A percentile compares a stretch with the other conserved stretches of the same genome.
phyloP scores from a whole-genome alignment of 2,113 vertebrate species.

The Hemibagrus wyckioides region DNA sequence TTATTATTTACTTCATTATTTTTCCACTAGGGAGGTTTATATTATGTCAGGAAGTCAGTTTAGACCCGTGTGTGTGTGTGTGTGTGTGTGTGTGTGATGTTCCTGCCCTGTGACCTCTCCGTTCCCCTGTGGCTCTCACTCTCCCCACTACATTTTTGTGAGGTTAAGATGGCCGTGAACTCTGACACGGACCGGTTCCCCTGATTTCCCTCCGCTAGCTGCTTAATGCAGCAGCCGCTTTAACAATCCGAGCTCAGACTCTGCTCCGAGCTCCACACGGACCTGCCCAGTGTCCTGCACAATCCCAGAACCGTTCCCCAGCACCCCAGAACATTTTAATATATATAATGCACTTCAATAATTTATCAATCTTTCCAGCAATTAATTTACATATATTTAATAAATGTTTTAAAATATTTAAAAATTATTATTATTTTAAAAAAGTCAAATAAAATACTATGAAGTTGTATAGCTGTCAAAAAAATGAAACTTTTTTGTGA shows the following conservation, averaged over 20 bases:
- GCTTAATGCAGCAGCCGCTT: background rate
- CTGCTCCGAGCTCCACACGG: constrained; percentile 14
- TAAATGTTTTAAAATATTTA: background rate
- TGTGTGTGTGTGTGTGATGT: background rate
- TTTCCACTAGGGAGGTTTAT: background rate
- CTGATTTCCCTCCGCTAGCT: constrained; percentile 15
- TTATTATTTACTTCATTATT: background rate
- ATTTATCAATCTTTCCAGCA: background rate
- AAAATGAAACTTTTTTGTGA: no score
- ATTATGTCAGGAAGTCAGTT: background rate
- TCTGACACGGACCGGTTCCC: constrained; percentile 2
- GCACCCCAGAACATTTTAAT: background rate
- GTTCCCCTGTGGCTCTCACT: background rate
- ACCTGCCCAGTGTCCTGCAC: background rate
- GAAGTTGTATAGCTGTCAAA: no score
- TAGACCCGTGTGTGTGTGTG: background rate
- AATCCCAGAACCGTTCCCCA: background rate
- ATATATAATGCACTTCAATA: no score
- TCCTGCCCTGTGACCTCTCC: background rate
- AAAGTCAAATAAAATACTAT: no score
- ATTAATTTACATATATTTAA: no score
- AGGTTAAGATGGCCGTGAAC: constrained; percentile 19
- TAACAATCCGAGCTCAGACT: constrained; percentile 8
- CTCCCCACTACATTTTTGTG: background rate
- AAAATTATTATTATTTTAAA: background rate